Percentiles rank a stretch among this genome's conserved stretches.
phyloP scores from a whole-genome alignment of 2,888 invertebrate genomes.

The Allacma fusca region DNA sequence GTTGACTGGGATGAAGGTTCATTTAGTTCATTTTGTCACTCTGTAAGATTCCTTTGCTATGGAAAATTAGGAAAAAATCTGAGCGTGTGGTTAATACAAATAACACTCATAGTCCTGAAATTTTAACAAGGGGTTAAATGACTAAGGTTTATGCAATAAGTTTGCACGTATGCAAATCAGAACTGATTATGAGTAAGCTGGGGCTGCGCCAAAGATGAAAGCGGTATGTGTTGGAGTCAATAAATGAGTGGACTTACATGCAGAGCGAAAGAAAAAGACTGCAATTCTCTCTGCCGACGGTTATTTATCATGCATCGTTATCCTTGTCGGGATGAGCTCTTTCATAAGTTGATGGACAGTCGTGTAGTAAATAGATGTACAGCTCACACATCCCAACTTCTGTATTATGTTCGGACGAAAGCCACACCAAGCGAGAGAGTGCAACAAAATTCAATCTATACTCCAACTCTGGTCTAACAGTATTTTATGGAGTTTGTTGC shows the following conservation, averaged over 20 bases:
- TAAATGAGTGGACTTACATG: not conserved
- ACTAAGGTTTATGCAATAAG: conserved; percentile 22
- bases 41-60: not conserved
- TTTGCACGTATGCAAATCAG: conserved; percentile 26
- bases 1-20: not conserved
- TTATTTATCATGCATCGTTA: conserved; percentile 32
- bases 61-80: not conserved
- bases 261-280: not conserved
- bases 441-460: too few species aligned
- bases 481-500: conserved; percentile 36
- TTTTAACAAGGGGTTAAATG: conserved; percentile 33
- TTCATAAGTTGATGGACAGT: conserved; percentile 9
- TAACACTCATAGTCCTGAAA: not conserved
- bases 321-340: conserved; percentile 24
- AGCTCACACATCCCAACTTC: too few species aligned
- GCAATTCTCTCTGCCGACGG: conserved; percentile 28
- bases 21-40: too few species aligned
- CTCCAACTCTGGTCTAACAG: too few species aligned
- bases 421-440: too few species aligned
- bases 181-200: conserved; percentile 20
- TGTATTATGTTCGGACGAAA: too few species aligned
- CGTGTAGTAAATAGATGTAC: not conserved
- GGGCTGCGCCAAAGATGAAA: not conserved
- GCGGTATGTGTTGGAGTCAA: not conserved
- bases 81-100: conserved; percentile 26